A percentile compares a stretch with the other conserved stretches of the same genome.
These are phyloP conservation scores for Drosophila insularis DNA, from an alignment of 1,140 invertebrate species.

Conservation along the genomic window DNA sequence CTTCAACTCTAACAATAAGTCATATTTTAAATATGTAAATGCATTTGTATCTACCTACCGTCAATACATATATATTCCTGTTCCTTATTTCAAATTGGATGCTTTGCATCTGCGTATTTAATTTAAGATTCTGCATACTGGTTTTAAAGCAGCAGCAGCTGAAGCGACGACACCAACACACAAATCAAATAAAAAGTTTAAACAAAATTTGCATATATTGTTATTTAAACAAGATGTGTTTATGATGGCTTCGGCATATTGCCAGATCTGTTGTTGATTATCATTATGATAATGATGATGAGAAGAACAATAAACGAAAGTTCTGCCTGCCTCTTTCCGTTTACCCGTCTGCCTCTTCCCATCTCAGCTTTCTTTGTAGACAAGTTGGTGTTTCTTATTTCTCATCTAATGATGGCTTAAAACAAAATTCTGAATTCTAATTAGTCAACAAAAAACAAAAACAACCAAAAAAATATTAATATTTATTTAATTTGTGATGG, in stretches of 20 bases:
- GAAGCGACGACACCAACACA: conserved; percentile 23
- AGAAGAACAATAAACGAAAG: conserved; percentile 52
- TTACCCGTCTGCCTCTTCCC: not conserved
- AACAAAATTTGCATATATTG: conserved; percentile 44
- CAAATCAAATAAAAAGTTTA: conserved; percentile 43
- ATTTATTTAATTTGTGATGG: not conserved
- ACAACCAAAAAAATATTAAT: not conserved
- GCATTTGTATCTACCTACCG: not conserved
- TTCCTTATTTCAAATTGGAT: not conserved
- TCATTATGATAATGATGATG: not conserved
- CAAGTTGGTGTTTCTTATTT: not conserved
- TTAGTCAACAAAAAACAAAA: not conserved
- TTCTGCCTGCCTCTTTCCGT: conserved; percentile 36
- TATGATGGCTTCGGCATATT: conserved; percentile 51
- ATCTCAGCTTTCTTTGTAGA: conserved; percentile 1
- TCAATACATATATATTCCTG: not conserved
- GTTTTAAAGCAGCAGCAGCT: conserved; percentile 33
- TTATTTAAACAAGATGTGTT: conserved; percentile 45
- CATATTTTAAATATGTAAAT: conserved; percentile 19
- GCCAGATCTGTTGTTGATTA: conserved; percentile 13
- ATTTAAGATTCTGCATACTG: conserved; percentile 29
- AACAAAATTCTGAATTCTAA: conserved; percentile 1
- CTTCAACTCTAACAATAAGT: conserved; percentile 24
- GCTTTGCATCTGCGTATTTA: conserved; percentile 2
- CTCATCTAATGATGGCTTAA: conserved; percentile 3